Conservation (phyloP, 2,888 invertebrate species). For the Macrophya annulata region DNA sequence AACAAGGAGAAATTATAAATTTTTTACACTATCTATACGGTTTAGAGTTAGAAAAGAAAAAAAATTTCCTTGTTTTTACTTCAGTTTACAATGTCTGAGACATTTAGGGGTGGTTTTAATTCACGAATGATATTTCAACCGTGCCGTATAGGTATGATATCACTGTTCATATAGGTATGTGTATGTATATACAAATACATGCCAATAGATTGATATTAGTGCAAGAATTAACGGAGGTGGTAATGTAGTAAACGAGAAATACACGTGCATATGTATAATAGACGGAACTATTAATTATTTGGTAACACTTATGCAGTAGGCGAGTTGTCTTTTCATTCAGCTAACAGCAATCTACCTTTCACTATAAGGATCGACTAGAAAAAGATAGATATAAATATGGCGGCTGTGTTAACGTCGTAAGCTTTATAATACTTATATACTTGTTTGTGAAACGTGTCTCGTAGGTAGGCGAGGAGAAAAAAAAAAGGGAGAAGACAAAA, state of each 20-base stretch:
- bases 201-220: not conserved
- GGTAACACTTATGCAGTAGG: conserved; percentile 50
- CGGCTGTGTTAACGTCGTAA: not conserved
- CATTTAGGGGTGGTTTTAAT: conserved; percentile 8
- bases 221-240: not conserved
- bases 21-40: no score
- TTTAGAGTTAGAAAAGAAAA: no score
- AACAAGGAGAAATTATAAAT: not conserved
- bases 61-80: not conserved
- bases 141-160: not conserved
- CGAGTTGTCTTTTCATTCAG: conserved; percentile 53
- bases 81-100: conserved; percentile 7
- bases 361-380: conserved; percentile 33
- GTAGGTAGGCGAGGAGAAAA: not conserved
- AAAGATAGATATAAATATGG: conserved; percentile 43
- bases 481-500: not conserved
- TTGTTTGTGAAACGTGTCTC: conserved; percentile 15
- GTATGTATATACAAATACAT: no score
- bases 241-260: not conserved
- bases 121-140: not conserved
- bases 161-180: not conserved
- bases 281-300: conserved; percentile 48
- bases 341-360: conserved; percentile 44
- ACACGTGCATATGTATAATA: conserved; percentile 29
- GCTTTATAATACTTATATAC: not conserved